Conservation (phyloP, 2,888 invertebrate species). For the Carterocephalus palaemon region DNA sequence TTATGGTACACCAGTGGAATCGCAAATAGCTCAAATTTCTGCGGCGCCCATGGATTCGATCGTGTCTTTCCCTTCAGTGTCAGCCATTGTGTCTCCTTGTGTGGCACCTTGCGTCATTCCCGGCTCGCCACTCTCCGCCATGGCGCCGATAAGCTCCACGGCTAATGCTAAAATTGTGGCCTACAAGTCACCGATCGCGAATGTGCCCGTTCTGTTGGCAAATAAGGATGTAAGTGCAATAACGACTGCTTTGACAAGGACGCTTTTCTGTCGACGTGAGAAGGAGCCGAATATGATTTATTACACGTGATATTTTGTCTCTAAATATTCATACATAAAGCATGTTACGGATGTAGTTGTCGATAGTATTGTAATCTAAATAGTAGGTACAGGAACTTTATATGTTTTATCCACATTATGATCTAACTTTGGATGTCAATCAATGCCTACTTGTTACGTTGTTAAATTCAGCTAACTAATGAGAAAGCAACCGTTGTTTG, state of each 20-base stretch:
- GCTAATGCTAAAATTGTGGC: conserved; percentile 47
- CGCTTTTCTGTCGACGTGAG: conserved; percentile 9
- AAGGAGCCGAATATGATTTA: conserved; percentile 17
- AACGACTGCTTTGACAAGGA: conserved; percentile 11
- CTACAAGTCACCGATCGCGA: conserved; percentile 46
- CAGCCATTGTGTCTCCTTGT: conserved; percentile 50
- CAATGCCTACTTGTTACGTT: conserved; percentile 1
- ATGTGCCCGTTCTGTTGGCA: conserved; percentile 48
- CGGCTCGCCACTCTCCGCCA: conserved; percentile 39
- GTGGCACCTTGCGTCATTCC: conserved; percentile 56
- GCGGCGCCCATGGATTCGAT: conserved; percentile 42
- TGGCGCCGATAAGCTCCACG: conserved; percentile 40
- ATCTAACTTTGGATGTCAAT: conserved; percentile 7
- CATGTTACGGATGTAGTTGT: conserved; percentile 16
- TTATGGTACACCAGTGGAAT: conserved; percentile 48
- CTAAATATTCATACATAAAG: background rate
- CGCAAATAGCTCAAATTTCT: conserved; percentile 48
- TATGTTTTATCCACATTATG: conserved; percentile 6
- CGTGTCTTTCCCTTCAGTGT: conserved; percentile 39
- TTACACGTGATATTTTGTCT: conserved; percentile 8
- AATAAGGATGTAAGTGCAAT: conserved; percentile 49
- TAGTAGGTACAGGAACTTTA: conserved; percentile 5
- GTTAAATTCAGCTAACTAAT: background rate
- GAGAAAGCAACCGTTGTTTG: background rate
- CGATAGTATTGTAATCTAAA: conserved; percentile 9